phyloP scores from a whole-genome alignment of 92 coral and sea anemone species.

The Montipora capitata region DNA sequence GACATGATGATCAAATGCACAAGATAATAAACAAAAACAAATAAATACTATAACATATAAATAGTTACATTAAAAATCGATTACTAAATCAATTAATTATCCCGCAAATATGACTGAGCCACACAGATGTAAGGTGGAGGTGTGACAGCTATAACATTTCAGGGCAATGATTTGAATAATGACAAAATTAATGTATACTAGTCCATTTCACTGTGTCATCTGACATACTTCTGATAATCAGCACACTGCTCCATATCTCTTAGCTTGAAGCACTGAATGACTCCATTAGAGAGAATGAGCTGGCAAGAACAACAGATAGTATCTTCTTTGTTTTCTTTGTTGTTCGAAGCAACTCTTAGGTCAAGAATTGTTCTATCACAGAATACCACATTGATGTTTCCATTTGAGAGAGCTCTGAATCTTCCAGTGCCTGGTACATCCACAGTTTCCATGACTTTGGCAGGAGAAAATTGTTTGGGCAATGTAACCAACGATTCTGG shows the following conservation, averaged over 20 bases:
- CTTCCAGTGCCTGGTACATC: conserved; percentile 77
- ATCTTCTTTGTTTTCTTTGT: conserved; percentile 3
- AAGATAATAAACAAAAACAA: no score
- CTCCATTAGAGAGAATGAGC: conserved; percentile 78
- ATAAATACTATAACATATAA: no score
- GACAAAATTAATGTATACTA: background rate
- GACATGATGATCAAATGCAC: no score
- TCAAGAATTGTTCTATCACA: conserved; percentile 90
- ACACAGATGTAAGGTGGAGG: no score
- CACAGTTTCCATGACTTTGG: conserved; percentile 64
- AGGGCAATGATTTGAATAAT: background rate
- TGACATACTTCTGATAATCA: conserved; percentile 10
- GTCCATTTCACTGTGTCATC: background rate
- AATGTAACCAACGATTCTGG: background rate
- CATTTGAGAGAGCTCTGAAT: conserved; percentile 91
- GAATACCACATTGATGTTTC: conserved; percentile 82
- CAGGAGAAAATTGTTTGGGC: conserved; percentile 2
- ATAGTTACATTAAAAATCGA: no score
- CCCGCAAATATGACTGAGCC: no score
- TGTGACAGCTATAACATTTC: no score
- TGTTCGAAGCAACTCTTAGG: conserved; percentile 33
- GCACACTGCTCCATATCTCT: conserved; percentile 25
- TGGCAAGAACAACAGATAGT: conserved; percentile 33
- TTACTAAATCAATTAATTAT: no score
- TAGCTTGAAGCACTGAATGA: conserved; percentile 37